These are phyloP conservation scores for Plestiodon gilberti DNA, from an alignment of 2,113 vertebrate genomes.

Conservation along the genomic window DNA sequence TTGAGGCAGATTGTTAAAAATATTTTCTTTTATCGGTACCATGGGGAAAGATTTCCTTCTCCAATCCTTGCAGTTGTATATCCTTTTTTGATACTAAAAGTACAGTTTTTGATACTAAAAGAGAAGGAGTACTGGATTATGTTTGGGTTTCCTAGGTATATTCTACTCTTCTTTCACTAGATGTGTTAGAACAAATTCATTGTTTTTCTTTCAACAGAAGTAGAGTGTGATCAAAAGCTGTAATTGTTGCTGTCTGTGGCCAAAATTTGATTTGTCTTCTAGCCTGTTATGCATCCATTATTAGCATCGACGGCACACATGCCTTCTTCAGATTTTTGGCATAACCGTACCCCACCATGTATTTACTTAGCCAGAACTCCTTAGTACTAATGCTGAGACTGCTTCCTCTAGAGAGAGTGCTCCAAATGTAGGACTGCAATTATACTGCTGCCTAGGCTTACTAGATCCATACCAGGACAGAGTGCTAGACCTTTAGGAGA, in stretches of 20 bases:
- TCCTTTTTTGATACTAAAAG: neutral
- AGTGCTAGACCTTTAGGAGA: too few species aligned
- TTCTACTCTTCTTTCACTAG: neutral
- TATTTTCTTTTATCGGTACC: neutral
- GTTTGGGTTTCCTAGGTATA: too few species aligned
- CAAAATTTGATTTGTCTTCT: neutral
- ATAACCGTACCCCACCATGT: neutral
- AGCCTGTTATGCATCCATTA: neutral
- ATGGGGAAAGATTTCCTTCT: neutral
- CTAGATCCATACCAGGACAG: too few species aligned
- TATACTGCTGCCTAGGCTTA: too few species aligned
- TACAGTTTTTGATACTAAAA: neutral
- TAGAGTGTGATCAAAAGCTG: too few species aligned
- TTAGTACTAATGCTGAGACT: neutral
- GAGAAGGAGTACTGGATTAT: neutral
- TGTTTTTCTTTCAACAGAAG: neutral
- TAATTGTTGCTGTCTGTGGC: neutral
- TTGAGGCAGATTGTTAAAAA: fast-evolving
- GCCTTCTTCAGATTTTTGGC: too few species aligned
- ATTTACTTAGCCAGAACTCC: neutral
- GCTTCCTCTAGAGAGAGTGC: neutral
- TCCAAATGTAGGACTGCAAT: neutral
- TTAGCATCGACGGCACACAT: neutral
- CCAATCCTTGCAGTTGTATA: neutral
- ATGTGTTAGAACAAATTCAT: neutral